Percentiles rank a stretch among this genome's conserved stretches.
These are phyloP conservation scores for Sebastes iracundus DNA, from an alignment of 2,797 vertebrate species.

Conservation along the genomic window DNA sequence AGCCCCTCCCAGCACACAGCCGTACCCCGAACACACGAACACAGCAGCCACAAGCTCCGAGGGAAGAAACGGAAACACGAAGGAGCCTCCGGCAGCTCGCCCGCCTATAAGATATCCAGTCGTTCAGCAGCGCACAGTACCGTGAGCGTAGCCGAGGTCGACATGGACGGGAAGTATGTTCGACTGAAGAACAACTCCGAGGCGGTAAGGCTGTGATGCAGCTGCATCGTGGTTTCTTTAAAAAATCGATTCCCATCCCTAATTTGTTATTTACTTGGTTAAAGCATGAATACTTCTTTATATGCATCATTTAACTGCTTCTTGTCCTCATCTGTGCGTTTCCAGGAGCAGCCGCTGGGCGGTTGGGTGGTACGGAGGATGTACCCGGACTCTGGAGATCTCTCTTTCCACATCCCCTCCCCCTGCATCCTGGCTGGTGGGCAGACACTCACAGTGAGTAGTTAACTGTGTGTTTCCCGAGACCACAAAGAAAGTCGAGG, in stretches of 20 bases:
- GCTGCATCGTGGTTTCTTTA: too few species aligned
- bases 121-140: slow-evolving; percentile 65
- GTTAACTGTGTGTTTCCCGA: neutral
- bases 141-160: slow-evolving; percentile 84
- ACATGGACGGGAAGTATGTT: slow-evolving; percentile 84
- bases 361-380: slow-evolving; percentile 83
- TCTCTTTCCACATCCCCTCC: slow-evolving; percentile 83
- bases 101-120: slow-evolving; percentile 75
- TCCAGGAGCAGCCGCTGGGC: slow-evolving; percentile 84
- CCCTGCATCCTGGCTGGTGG: slow-evolving; percentile 78
- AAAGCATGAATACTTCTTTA: neutral
- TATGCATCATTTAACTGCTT: too few species aligned
- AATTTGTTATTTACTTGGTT: neutral
- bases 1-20: slow-evolving; percentile 63
- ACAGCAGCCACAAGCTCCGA: slow-evolving; percentile 53
- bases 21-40: slow-evolving; percentile 50
- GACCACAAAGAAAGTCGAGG: too few species aligned
- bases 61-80: slow-evolving; percentile 86
- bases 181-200: slow-evolving; percentile 84
- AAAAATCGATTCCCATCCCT: neutral
- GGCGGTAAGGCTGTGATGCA: slow-evolving; percentile 59
- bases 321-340: neutral
- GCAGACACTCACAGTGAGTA: slow-evolving; percentile 86
- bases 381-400: slow-evolving; percentile 71
- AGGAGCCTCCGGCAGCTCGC: slow-evolving; percentile 57